phyloP scores from a whole-genome alignment of 2,888 invertebrate species.

The Tetragonisca angustula region DNA sequence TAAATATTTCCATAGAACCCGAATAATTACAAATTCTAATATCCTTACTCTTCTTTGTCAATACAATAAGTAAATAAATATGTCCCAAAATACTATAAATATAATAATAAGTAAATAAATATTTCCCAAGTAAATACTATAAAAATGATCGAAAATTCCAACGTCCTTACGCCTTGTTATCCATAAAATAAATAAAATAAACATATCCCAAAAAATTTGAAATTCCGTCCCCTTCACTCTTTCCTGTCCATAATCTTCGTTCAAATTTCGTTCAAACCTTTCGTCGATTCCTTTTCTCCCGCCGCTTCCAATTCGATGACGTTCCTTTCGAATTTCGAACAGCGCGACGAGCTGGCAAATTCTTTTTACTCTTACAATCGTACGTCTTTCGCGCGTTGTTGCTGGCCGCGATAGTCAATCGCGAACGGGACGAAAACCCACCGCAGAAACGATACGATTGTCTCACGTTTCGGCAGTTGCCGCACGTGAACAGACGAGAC shows the following conservation, averaged over 20 bases:
- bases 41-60: no score
- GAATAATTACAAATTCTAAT: no score
- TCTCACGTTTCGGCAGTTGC: constrained; percentile 58
- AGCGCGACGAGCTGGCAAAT: not conserved
- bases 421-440: constrained; percentile 9
- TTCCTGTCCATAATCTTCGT: not conserved
- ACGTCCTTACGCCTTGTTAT: not conserved
- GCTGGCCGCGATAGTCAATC: not conserved
- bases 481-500: constrained; percentile 61
- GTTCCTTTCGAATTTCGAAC: not conserved
- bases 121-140: not conserved
- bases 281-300: not conserved
- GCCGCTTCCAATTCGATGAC: not conserved
- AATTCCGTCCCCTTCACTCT: not conserved
- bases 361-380: not conserved
- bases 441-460: constrained; percentile 54
- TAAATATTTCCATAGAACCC: no score
- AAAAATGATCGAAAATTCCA: not conserved
- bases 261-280: not conserved
- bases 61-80: not conserved
- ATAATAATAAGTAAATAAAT: not conserved
- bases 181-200: no score
- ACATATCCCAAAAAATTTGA: no score
- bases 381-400: not conserved
- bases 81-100: not conserved